A percentile compares a stretch with the other conserved stretches of the same genome.
These are phyloP conservation scores for Etia nguti DNA, from an alignment of 2,113 vertebrate species.

Conservation along the genomic window DNA sequence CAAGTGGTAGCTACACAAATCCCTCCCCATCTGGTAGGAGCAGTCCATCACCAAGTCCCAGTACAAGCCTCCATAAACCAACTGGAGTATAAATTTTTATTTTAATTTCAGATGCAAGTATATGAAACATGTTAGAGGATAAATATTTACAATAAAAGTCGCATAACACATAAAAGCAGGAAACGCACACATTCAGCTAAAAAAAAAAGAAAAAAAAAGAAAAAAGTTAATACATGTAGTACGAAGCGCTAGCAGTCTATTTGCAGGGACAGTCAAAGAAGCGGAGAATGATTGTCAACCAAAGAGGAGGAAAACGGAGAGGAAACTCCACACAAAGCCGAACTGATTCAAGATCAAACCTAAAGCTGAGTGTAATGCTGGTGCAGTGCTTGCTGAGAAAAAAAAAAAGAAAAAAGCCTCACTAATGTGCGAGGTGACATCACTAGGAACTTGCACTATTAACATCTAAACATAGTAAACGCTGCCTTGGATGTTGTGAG, in stretches of 20 bases:
- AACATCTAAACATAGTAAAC: constrained; percentile 10
- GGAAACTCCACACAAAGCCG: constrained; percentile 22
- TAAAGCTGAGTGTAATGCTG: constrained; percentile 27
- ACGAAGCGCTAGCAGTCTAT: constrained; percentile 24
- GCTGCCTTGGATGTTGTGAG: background rate
- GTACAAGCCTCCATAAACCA: constrained; percentile 9
- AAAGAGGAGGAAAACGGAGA: constrained; percentile 17
- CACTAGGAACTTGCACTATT: constrained; percentile 26
- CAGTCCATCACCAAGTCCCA: background rate
- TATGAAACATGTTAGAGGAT: constrained; percentile 76
- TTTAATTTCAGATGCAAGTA: constrained; percentile 74
- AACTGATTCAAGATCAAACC: background rate
- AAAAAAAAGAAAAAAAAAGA: constrained; percentile 20
- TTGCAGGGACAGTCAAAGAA: constrained; percentile 31
- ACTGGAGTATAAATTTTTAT: constrained; percentile 68
- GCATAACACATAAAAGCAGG: constrained; percentile 61
- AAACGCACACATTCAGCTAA: constrained; percentile 60
- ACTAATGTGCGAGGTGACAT: constrained; percentile 46
- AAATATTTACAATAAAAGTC: constrained; percentile 75
- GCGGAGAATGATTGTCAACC: constrained; percentile 65
- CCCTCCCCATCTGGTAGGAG: background rate
- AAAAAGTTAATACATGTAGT: constrained; percentile 1
- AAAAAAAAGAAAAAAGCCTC: constrained; percentile 3
- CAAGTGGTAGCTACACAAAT: constrained; percentile 4
- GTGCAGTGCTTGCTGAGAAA: constrained; percentile 31